Conservation (phyloP, 1,140 invertebrate genomes). For the Eciton burchellii region DNA sequence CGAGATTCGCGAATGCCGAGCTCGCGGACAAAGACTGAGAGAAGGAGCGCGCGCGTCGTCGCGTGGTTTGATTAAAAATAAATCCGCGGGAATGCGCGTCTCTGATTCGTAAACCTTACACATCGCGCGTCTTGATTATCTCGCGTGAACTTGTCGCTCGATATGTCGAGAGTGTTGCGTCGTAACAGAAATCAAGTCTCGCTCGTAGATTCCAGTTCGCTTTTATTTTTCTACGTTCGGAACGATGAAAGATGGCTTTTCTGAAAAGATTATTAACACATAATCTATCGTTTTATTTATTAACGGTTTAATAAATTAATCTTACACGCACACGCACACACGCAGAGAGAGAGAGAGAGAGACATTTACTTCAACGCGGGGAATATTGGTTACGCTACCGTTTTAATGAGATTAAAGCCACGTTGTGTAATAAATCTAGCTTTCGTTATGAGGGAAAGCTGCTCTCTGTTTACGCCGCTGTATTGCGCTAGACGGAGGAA, state of each 20-base stretch:
- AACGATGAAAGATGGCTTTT: neutral
- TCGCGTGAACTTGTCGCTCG: neutral
- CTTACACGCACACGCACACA: no score
- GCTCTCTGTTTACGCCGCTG: neutral
- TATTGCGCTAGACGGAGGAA: neutral
- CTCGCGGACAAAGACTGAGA: neutral
- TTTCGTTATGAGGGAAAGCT: neutral
- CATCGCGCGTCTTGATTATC: neutral
- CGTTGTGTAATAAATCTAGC: neutral
- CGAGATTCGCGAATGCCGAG: conserved; percentile 57
- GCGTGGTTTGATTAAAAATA: conserved; percentile 63
- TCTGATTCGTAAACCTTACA: conserved; percentile 19
- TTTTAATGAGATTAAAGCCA: neutral
- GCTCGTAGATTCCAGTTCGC: neutral
- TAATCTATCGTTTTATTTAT: neutral
- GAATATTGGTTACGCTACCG: neutral
- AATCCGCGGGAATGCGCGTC: conserved; percentile 4
- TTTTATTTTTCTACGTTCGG: conserved; percentile 3
- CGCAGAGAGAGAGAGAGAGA: neutral
- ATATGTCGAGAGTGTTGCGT: neutral
- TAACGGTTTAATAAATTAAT: neutral
- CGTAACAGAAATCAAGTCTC: neutral
- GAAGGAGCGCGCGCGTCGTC: neutral
- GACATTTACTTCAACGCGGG: neutral
- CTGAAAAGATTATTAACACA: neutral